Conservation (phyloP, 2,113 vertebrate genomes). For the Rissa tridactyla region DNA sequence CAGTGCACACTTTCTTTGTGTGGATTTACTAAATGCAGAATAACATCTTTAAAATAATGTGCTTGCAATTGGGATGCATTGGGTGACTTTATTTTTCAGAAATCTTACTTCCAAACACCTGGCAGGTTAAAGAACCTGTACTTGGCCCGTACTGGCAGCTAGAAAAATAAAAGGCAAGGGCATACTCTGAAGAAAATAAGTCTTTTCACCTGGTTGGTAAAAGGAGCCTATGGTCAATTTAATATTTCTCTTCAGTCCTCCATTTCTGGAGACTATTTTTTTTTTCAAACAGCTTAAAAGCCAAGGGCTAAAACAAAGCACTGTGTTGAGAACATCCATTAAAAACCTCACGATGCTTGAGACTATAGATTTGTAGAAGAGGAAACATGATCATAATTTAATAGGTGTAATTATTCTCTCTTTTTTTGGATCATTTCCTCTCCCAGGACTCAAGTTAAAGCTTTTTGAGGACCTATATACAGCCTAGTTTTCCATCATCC, state of each 20-base stretch:
- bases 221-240: neutral
- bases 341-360: neutral
- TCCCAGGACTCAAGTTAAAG: neutral
- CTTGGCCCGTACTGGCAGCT: neutral
- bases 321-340: neutral
- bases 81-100: neutral
- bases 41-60: neutral
- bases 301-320: neutral
- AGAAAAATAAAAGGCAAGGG: neutral
- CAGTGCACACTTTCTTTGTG: rapidly evolving
- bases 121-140: neutral
- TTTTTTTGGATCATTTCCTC: neutral
- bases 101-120: neutral
- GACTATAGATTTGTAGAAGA: neutral
- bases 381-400: neutral
- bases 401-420: neutral
- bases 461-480: neutral
- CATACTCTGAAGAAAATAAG: neutral
- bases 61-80: neutral
- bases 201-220: neutral
- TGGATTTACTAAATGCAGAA: neutral
- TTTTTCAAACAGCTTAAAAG: neutral
- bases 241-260: neutral
- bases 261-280: neutral
- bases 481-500: neutral